A percentile compares a stretch with the other conserved stretches of the same genome.
These are phyloP conservation scores for Gallinago jamesoni DNA, from an alignment of 2,113 vertebrate species.

Conservation along the genomic window DNA sequence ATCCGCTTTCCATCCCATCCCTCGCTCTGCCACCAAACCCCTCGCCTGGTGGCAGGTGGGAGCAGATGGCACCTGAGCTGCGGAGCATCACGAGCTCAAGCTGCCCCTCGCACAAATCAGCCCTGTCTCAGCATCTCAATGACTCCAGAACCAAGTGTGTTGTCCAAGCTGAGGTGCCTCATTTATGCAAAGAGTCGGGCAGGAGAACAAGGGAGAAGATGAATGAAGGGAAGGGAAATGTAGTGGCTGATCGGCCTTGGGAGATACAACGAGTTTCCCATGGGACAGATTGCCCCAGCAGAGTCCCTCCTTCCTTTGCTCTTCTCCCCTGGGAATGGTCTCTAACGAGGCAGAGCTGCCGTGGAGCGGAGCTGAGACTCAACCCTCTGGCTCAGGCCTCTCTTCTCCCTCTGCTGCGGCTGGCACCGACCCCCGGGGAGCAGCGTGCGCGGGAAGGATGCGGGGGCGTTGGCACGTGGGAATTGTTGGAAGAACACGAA, in stretches of 20 bases:
- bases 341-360: background rate
- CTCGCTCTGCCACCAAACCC: background rate
- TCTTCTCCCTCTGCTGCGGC: background rate
- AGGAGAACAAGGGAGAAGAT: background rate
- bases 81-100: rapidly evolving
- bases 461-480: rapidly evolving
- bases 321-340: background rate
- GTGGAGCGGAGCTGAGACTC: background rate
- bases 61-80: background rate
- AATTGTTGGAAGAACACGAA: rapidly evolving
- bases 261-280: background rate
- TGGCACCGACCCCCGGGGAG: background rate
- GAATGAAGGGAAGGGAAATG: background rate
- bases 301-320: background rate
- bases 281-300: background rate
- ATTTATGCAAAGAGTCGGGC: background rate
- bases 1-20: background rate
- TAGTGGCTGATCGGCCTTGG: background rate
- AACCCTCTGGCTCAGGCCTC: background rate
- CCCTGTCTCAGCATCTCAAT: background rate
- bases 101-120: background rate
- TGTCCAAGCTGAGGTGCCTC: background rate
- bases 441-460: background rate
- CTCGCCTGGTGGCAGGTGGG: background rate
- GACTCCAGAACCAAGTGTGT: background rate